A percentile compares a stretch with the other conserved stretches of the same genome.
Evolutionary conservation across 37 sponge, comb jelly and placozoan genomes (phyloP).

Genomic region (Ianthella basta): DNA sequence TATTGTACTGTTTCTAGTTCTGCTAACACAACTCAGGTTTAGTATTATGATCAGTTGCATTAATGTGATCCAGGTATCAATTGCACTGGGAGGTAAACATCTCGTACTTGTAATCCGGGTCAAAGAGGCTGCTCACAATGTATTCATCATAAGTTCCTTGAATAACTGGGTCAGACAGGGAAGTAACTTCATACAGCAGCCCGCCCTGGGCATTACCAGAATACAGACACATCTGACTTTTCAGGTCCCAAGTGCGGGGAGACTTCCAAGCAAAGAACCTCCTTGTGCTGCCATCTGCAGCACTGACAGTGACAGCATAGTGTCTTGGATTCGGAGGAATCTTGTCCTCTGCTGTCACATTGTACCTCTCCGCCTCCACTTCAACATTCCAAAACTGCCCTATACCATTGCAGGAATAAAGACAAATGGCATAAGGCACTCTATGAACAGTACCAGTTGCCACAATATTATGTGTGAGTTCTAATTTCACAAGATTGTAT

Average conservation of each 20-base stretch:
- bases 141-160: slow-evolving; percentile 63
- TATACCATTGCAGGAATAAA: no score
- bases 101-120: slow-evolving; percentile 27
- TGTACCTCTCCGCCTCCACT: slow-evolving; percentile 36
- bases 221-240: slow-evolving; percentile 50
- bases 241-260: slow-evolving; percentile 61
- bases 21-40: no score
- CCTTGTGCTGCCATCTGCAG: slow-evolving; percentile 1
- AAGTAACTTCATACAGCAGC: background rate
- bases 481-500: no score
- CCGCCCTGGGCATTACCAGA: slow-evolving; percentile 71
- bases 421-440: no score
- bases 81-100: no score
- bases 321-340: background rate
- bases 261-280: slow-evolving; percentile 53
- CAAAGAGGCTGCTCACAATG: slow-evolving; percentile 31
- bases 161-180: slow-evolving; percentile 54
- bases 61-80: no score
- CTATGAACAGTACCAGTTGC: no score
- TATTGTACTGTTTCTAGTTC: no score
- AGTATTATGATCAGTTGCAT: no score
- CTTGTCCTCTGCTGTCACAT: background rate
- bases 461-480: no score
- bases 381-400: slow-evolving; percentile 84
- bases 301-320: slow-evolving; percentile 52